Base-by-base conservation (phyloP, 2,797 vertebrate genomes). In the Melanotaenia parkinsoni region DNA sequence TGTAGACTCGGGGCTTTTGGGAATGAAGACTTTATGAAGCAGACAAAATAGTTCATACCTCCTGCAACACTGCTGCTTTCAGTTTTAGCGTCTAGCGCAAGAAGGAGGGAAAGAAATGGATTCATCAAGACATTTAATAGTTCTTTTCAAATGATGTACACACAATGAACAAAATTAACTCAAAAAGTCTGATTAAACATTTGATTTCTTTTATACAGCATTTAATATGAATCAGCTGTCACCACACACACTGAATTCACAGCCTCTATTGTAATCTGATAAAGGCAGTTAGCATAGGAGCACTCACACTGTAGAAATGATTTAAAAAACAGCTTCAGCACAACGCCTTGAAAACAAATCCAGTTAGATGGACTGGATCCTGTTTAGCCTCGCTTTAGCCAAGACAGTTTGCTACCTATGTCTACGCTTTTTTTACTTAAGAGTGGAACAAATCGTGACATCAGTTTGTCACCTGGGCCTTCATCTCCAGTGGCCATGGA, bases 41-140 rank as follows among this genome's bases (percentile, higher is more conserved):
- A 85, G 76, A 80, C 53, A 80, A 70, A 77, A 65, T 40, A 0
- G 33, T 63, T 59, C 60, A 77, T 10, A 0, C 56, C 53, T 76
- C 33, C 14, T 37, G n/a, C 26, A 11, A 59, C 30, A 43, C 20
- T 1, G 24, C 22, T 43, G 58, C 57, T 3, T 9, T 58, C 30
- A 0, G 16, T 20, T 32, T 9, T 32, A 57, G n/a, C 24, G 18
- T 63, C 0, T 3, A 62, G 16, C 13, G 4, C 16, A 47, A 74
- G 47, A 3, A 30, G 6, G 65, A 47, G 4, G 1, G 53, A 50
- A 38, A 9, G 28, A 68, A 70, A 56, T 81, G 69, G 84, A 86
- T 86, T 87, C 56, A 87, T 83, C 81, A 86, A 72, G 83, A 82
- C 65, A 88, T 93, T 92, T 92, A 92, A 91, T 92, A 79, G 74